phyloP scores from a whole-genome alignment of 35 echinoderm and acorn worm genomes.

The Apostichopus japonicus region DNA sequence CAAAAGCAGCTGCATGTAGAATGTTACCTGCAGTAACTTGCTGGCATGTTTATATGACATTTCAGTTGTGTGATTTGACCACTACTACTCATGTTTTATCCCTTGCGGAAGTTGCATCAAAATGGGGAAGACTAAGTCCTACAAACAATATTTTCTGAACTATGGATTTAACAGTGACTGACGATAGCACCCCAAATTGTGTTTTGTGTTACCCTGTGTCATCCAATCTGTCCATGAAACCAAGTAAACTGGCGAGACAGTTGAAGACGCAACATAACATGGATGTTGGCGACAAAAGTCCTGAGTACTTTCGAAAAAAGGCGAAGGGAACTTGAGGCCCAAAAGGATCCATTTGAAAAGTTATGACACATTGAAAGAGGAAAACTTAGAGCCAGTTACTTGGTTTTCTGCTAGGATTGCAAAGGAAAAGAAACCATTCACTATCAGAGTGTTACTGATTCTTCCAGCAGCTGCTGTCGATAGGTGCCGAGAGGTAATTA shows the following conservation, averaged over 20 bases:
- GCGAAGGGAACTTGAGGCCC: no score
- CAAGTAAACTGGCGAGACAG: not conserved
- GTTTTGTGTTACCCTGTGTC: not conserved
- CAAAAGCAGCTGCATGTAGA: no score
- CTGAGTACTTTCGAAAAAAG: not conserved
- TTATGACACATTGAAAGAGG: not conserved
- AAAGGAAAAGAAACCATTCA: constrained; percentile 16
- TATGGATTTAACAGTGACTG: not conserved
- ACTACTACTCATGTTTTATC: no score
- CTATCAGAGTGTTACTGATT: not conserved
- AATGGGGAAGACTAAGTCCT: no score
- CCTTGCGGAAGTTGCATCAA: no score
- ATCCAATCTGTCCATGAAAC: not conserved
- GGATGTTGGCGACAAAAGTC: not conserved
- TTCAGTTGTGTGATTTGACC: no score
- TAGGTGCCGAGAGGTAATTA: no score
- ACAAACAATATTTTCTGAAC: no score
- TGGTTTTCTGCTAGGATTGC: constrained; percentile 5
- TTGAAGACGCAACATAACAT: not conserved
- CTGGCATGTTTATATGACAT: no score
- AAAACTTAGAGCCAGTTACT: not conserved
- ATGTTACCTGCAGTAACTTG: no score
- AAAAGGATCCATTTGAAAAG: no score
- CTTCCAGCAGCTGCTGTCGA: not conserved
- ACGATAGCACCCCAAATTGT: not conserved